Evolutionary conservation across 2,113 vertebrate genomes (phyloP), one percentile per base, ranked within the genome.

Genomic region (Mobula birostris): DNA sequence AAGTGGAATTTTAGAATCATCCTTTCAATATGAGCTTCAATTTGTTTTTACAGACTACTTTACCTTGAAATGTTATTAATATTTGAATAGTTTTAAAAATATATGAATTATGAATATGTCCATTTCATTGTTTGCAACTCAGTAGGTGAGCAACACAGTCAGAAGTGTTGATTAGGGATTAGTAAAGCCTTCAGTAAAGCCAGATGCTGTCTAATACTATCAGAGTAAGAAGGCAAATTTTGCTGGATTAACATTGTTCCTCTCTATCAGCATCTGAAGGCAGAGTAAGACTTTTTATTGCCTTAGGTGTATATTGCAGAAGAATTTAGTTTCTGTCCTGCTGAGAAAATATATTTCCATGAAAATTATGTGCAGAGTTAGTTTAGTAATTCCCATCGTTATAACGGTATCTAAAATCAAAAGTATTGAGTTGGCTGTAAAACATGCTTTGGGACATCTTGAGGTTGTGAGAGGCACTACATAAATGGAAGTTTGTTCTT

Each of bases 81-180:
- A 27, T 90, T 17, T 36, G 14, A 88, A 88, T n/a, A n/a, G 5
- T 21, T 90, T 63, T n/a, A 6, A 66, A 90, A 19, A 48, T 48
- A 17, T 19, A n/a, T 88, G 4, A 61, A 87, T 40, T 90, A 66
- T 58, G 82, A 61, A 27, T 90, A 90, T 90, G 61, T 17, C 12
- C 29, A 19, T 66, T 63, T 90, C 15, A 66, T 19, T 66, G 61
- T 19, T 15, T 32, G 2, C 15, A 90, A 66, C 63, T 63, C 85
- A 29, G 19, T n/a, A 19, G 85, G 17, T 90, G 85, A 63, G 7
- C 61, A 66, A 61, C 15, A 7, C 61, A 66, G 56, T 12, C 29
- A 66, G 61, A 66, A 66, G 61, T 68, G 85, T 32, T 90, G 85
- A 88, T 88, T 61, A 63, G 83, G 83, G 85, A 90, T 68, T 66